phyloP scores from a whole-genome alignment of 2,888 invertebrate genomes.

The Phaonia tiefii region DNA sequence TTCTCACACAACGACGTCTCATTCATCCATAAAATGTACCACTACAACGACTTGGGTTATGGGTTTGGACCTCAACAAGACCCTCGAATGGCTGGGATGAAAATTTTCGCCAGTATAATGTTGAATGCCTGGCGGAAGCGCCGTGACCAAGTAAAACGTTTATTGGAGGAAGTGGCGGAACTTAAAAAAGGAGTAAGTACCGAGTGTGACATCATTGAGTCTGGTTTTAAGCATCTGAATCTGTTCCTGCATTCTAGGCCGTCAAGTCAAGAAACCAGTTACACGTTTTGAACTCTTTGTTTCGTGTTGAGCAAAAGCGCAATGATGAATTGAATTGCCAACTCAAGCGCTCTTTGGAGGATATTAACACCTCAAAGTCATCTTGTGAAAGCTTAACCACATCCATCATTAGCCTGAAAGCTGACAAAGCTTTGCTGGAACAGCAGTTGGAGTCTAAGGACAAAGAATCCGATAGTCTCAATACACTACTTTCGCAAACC shows the following conservation, averaged over 20 bases:
- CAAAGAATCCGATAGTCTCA: slow-evolving; percentile 72
- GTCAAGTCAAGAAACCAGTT: slow-evolving; percentile 77
- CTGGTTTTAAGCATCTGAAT: no score
- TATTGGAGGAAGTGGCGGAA: slow-evolving; percentile 74
- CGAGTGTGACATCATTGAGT: no score
- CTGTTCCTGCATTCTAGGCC: neutral
- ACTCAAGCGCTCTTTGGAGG: slow-evolving; percentile 72
- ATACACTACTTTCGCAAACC: slow-evolving; percentile 70
- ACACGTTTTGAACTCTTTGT: slow-evolving; percentile 77
- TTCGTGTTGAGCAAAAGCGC: slow-evolving; percentile 77
- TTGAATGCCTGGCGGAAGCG: slow-evolving; percentile 78
- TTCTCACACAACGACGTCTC: slow-evolving; percentile 44
- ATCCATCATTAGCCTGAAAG: slow-evolving; percentile 70
- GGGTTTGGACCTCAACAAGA: slow-evolving; percentile 67
- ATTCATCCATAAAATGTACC: slow-evolving; percentile 63
- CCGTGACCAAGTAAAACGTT: slow-evolving; percentile 76
- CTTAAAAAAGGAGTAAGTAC: slow-evolving; percentile 74
- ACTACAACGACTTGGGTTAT: slow-evolving; percentile 61
- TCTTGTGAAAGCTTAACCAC: slow-evolving; percentile 70
- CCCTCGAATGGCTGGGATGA: slow-evolving; percentile 75
- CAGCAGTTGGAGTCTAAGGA: slow-evolving; percentile 71
- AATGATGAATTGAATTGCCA: slow-evolving; percentile 75
- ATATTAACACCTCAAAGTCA: slow-evolving; percentile 72
- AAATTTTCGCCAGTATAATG: slow-evolving; percentile 78
- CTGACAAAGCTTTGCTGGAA: slow-evolving; percentile 71